Evolutionary conservation across 2,797 vertebrate species (phyloP).

Genomic region (Echiichthys vipera): DNA sequence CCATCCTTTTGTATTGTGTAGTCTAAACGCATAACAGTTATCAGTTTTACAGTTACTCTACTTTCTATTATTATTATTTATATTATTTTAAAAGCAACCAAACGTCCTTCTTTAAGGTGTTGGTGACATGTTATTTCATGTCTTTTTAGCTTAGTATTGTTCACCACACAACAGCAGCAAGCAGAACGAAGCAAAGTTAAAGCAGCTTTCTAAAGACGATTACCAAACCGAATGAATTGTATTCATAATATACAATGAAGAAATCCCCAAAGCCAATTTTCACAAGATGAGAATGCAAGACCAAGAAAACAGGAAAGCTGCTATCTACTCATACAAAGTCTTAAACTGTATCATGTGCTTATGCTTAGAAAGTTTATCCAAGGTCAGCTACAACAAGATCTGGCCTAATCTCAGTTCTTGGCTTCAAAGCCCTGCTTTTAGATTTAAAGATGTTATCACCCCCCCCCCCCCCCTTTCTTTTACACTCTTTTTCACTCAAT

Average conservation of each 20-base stretch:
- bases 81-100: neutral
- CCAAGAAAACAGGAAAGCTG: conserved; percentile 18
- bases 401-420: conserved; percentile 40
- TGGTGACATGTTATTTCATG: conserved; percentile 21
- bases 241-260: conserved; percentile 30
- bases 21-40: neutral
- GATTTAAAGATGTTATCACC: conserved; percentile 50
- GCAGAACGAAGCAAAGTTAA: conserved; percentile 40
- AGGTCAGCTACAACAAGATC: conserved; percentile 30
- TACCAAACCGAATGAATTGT: conserved; percentile 42
- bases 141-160: conserved; percentile 23
- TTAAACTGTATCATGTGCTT: conserved; percentile 8
- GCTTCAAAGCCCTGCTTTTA: conserved; percentile 49
- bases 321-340: conserved; percentile 22
- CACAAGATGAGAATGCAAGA: conserved; percentile 38
- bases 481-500: conserved; percentile 5
- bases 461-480: too few relatives aligned
- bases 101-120: neutral
- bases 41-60: too few relatives aligned
- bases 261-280: conserved; percentile 53
- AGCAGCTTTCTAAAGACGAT: conserved; percentile 61
- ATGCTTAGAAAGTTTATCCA: conserved; percentile 41
- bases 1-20: neutral
- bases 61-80: too few relatives aligned
- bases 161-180: conserved; percentile 24